Base-by-base conservation (phyloP, 1,140 invertebrate genomes). In the Trissolcus basalis region DNA sequence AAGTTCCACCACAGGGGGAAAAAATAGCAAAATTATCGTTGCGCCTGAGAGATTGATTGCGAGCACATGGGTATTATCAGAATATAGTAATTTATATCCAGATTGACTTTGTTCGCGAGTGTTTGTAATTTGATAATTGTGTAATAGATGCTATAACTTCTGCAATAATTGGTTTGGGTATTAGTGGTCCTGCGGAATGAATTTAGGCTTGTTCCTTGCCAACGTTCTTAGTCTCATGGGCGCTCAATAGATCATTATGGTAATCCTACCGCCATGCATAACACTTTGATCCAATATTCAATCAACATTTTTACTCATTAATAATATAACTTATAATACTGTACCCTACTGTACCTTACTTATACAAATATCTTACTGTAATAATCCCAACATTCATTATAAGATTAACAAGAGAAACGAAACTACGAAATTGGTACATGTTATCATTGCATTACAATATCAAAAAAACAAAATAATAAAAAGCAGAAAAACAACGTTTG, bases 171-270 rank as follows among this genome's bases (percentile, higher is more conserved):
- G 53, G 47, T 71, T 55, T 56, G 45, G 59, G 50, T 58, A 71
- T 71, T 58, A 63, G 53, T 58, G 53, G 59, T 63, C 54, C 68
- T 58, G 33, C 19, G 35, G 32, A 55, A 44, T 71, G 39, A 47
- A 63, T 71, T 63, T 58, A 56, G 53, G 53, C 47, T 63, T 64
- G 68, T 53, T 56, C 47, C 33, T 12, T 49, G 47, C 59, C 45
- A 55, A 71, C 63, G 39, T 53, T 54, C 59, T 51, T 58, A 63
- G 59, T 63, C 47, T 71, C 47, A 16, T 41, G 39, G 14, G 32
- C 68, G 39, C 32, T 63, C 63, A 71, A 58, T 63, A 63, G 59
- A 71, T 71, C 59, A 63, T 63, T 71, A 58, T 45, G 36, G 63
- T 71, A 70, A 70, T 70, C 58, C 51, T 44, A 44, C 10, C 51